phyloP scores from a whole-genome alignment of 2,797 vertebrate species.

The Acanthurus tractus region DNA sequence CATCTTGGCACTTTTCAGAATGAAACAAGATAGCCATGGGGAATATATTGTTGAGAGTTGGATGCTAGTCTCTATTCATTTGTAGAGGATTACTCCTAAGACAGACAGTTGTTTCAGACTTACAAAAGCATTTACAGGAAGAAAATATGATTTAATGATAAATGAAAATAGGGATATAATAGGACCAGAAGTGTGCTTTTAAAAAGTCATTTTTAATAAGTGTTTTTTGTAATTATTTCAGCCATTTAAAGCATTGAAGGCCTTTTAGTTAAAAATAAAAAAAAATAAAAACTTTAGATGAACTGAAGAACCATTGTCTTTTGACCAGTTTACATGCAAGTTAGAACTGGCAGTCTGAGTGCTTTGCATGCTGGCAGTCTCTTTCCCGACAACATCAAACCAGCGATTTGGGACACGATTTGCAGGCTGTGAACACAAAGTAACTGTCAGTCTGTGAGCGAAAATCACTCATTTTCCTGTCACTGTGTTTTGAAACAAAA shows the following conservation, averaged over 20 bases:
- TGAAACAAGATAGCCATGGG: no score
- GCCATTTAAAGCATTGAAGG: background rate
- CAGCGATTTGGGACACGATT: slow-evolving; percentile 35
- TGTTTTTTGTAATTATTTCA: background rate
- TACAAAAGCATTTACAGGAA: no score
- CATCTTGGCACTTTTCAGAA: no score
- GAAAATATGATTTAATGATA: no score
- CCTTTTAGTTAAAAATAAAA: no score
- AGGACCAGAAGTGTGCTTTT: no score
- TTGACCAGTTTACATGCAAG: slow-evolving; percentile 6
- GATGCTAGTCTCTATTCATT: no score
- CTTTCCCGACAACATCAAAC: slow-evolving; percentile 30
- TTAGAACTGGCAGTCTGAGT: slow-evolving; percentile 4
- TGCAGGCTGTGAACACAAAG: slow-evolving; percentile 43
- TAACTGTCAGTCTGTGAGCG: slow-evolving; percentile 44
- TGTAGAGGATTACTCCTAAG: no score
- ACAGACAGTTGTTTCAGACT: no score
- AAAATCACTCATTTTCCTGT: slow-evolving; percentile 48
- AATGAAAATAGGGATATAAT: no score
- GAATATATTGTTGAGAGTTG: no score
- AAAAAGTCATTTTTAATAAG: no score
- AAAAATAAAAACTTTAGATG: background rate
- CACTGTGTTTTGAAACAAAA: slow-evolving; percentile 51
- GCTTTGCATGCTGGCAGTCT: slow-evolving; percentile 12
- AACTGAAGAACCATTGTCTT: background rate